These are phyloP conservation scores for Balanococcus diminutus DNA, from an alignment of 2,888 invertebrate species.

Conservation along the genomic window DNA sequence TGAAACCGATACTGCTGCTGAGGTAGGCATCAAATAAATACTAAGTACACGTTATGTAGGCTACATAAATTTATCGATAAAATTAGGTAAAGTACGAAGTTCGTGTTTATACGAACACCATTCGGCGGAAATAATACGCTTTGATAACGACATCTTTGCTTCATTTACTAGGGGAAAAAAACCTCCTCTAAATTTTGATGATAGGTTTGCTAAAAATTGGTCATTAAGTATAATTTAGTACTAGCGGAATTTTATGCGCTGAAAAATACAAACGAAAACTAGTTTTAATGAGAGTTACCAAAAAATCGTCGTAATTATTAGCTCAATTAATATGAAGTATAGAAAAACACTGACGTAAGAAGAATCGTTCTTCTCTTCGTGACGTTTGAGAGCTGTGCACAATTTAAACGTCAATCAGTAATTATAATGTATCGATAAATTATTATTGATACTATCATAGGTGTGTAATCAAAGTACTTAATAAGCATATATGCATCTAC, in stretches of 20 bases:
- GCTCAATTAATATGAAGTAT: background rate
- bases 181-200: background rate
- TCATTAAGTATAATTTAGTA: background rate
- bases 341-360: background rate
- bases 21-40: constrained; percentile 3
- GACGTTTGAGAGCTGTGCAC: background rate
- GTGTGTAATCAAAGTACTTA: background rate
- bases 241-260: background rate
- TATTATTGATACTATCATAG: background rate
- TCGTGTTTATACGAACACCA: background rate
- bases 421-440: background rate
- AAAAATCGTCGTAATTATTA: background rate
- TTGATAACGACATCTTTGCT: background rate
- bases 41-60: no score
- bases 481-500: background rate
- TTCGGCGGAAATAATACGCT: background rate
- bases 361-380: background rate
- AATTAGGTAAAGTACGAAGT: background rate
- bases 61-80: background rate
- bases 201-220: background rate
- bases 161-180: background rate
- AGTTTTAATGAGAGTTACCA: background rate
- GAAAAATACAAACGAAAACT: constrained; percentile 2
- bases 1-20: constrained; percentile 35
- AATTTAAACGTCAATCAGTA: background rate